Evolutionary conservation across 2,113 vertebrate genomes (phyloP), one percentile per base, ranked within the genome.

Genomic region (Chionis minor): DNA sequence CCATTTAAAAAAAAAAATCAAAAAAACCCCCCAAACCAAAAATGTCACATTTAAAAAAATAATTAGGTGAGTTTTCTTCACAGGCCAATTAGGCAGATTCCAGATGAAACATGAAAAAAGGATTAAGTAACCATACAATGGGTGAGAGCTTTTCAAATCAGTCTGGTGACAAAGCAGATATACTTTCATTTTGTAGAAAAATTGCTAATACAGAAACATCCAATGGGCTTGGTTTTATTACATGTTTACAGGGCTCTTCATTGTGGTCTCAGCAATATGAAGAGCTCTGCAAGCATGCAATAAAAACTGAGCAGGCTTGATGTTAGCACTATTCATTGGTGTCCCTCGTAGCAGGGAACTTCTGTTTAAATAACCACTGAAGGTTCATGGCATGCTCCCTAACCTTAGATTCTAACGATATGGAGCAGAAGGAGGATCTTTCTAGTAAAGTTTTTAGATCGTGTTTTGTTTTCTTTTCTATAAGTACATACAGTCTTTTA

Each of bases 401-500:
- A 81, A 91, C 92, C 92, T 93, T 92, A 74, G 90, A 55, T 91
- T 92, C 55, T 17, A 77, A 85, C 4, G 44, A 73, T 56, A 61
- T 47, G 78, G n/a, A 90, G 86, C 59, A 67, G 80, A 72, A 94
- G 79, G 52, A 86, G 42, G 52, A 65, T 85, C 84, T 89, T 95
- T 72, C 92, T 91, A 52, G 78, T 92, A 71, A 88, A 92, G 71
- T 77, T 94, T 95, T 96, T 71, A 96, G 94, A 87, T 92, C 3
- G 1, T 88, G 67, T 94, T 95, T 95, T 97, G 94, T 96, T 96
- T 97, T 97, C 90, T 97, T 98, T 97, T 97, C 96, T 96, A 86
- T 97, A 97, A 98, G 95, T 96, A 96, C 95, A 96, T 97, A 85
- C 97, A 97, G 96, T 95, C 92, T 98, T 98, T 97, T 97, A 96